A percentile compares a stretch with the other conserved stretches of the same genome.
These are phyloP conservation scores for Zosterops hypoxanthus DNA, from an alignment of 2,113 vertebrate species.

Conservation along the genomic window DNA sequence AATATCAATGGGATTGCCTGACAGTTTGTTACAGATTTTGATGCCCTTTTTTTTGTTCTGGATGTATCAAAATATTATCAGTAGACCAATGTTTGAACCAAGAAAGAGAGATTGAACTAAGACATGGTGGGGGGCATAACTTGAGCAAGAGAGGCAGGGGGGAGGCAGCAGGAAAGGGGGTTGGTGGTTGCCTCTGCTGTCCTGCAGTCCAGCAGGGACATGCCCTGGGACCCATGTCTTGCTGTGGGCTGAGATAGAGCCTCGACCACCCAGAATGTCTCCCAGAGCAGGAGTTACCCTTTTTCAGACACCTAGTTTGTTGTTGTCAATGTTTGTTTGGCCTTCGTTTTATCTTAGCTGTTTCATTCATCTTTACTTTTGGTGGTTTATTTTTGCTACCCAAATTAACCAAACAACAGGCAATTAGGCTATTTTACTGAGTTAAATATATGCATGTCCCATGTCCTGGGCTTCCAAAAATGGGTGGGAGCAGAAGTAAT, in stretches of 20 bases:
- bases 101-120: neutral
- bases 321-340: constrained; percentile 27
- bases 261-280: neutral
- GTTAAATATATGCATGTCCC: neutral
- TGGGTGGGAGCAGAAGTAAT: neutral
- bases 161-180: neutral
- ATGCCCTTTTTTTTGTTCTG: neutral
- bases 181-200: fast-evolving
- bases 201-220: neutral
- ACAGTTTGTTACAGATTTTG: neutral
- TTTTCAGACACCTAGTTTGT: constrained; percentile 37
- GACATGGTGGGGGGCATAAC: fast-evolving
- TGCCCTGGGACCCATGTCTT: fast-evolving
- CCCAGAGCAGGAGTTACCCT: neutral
- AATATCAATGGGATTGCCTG: neutral
- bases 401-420: constrained; percentile 15
- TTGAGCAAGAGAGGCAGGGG: neutral
- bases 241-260: neutral
- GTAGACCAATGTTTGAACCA: neutral
- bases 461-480: neutral
- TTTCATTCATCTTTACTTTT: constrained; percentile 26
- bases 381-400: constrained; percentile 44
- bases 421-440: neutral
- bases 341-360: constrained; percentile 36
- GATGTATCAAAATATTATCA: neutral